These are phyloP conservation scores for Eristalis intricaria DNA, from an alignment of 2,888 invertebrate genomes.

Conservation along the genomic window DNA sequence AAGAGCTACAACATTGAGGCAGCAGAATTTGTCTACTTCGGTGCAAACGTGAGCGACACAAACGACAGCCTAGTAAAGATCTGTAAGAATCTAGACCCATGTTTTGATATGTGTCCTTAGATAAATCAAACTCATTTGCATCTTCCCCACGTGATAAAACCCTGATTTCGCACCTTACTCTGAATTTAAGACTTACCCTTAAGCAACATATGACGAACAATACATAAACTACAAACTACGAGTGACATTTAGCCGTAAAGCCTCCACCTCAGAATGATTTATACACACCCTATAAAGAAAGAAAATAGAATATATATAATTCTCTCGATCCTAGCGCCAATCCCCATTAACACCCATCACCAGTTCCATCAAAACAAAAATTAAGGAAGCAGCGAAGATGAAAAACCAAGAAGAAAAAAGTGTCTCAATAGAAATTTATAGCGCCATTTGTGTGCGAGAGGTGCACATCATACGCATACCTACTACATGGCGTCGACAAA, in stretches of 20 bases:
- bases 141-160: neutral
- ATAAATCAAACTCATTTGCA: neutral
- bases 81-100: too few species aligned
- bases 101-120: neutral
- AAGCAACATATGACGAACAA: neutral
- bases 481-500: conserved; percentile 37
- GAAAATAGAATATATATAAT: neutral
- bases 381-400: conserved; percentile 45
- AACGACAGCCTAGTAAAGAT: too few species aligned
- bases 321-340: conserved; percentile 35
- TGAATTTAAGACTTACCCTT: neutral
- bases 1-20: too few species aligned
- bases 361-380: conserved; percentile 62
- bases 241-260: conserved; percentile 32
- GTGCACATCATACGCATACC: neutral
- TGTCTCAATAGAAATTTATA: conserved; percentile 57
- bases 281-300: neutral
- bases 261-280: conserved; percentile 31
- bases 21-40: too few species aligned
- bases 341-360: conserved; percentile 56
- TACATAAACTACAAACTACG: conserved; percentile 32
- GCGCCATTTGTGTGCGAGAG: conserved; percentile 31
- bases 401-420: conserved; percentile 30
- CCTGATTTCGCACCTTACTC: neutral
- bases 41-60: too few species aligned